Conservation (phyloP, 2,797 vertebrate genomes). For the Spondyliosoma cantharus region DNA sequence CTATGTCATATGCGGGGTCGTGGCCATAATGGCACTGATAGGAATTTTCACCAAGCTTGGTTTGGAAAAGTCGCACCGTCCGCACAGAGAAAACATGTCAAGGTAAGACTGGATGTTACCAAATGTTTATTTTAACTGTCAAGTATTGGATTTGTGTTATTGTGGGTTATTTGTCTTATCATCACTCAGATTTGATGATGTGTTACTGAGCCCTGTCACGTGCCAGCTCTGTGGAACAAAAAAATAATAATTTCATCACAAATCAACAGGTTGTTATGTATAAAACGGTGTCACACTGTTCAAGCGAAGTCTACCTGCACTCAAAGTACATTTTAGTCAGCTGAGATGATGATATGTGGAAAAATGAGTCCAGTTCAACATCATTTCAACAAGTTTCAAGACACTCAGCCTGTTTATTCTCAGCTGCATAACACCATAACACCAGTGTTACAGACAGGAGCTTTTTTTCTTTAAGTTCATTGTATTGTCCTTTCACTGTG, state of each 20-base stretch:
- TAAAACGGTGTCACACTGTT: neutral
- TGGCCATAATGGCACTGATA: slow-evolving; percentile 96
- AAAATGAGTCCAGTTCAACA: neutral
- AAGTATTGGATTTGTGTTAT: neutral
- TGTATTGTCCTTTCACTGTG: neutral
- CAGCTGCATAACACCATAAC: neutral
- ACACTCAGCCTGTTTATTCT: neutral
- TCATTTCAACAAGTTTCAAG: neutral
- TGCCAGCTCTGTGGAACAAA: neutral
- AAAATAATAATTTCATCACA: neutral
- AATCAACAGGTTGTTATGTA: slow-evolving; percentile 19
- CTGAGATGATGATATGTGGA: neutral
- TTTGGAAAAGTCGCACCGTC: slow-evolving; percentile 95
- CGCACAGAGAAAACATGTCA: slow-evolving; percentile 95
- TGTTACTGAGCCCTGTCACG: too few relatives aligned
- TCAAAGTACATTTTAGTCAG: neutral
- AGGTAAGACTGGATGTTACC: slow-evolving; percentile 80
- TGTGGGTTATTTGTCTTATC: neutral
- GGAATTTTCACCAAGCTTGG: slow-evolving; percentile 99
- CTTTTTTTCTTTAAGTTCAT: neutral
- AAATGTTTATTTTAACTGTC: neutral
- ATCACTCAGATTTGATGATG: neutral
- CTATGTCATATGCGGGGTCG: slow-evolving; percentile 97
- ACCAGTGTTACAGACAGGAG: neutral
- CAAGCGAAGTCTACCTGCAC: neutral